Base-by-base conservation (phyloP, 2,888 invertebrate species). In the Augiades crinisus region DNA sequence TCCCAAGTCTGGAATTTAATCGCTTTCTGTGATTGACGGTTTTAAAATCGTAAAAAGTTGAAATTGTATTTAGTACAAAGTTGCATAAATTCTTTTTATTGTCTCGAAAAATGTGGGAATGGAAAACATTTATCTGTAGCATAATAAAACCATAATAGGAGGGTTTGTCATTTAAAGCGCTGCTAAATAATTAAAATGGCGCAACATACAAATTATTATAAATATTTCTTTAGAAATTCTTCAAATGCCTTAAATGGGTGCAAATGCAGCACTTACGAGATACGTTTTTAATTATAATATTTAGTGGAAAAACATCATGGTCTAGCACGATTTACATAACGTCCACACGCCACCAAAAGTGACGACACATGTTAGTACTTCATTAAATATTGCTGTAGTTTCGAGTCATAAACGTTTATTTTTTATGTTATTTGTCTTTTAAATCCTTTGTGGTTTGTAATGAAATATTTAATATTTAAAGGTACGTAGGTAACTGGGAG, bases 1-100 rank as follows among this genome's bases (percentile, higher is more conserved):
- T 45, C 37, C 40, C 12, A 14, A 33, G 44, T 45, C 19, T 14
- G 19, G 40, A 50, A 37, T 45, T 27, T 27, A 27, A 27, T 27
- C 27, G 8, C n/a, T 37, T 13, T 47, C n/a, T 46, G 52, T 37
- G 22, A 36, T 30, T 43, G 38, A 50, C 33, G 30, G 17, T 65
- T 64, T 63, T 63, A 53, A 60, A 61, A 46, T 50, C 56, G 36
- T 43, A 40, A 24, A 45, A 49, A 52, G 41, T 54, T 47, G 43
- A 40, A 57, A 49, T 54, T 56, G 53, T 55, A 53, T 60, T 60
- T 46, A 52, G 51, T 58, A 67, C 66, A 61, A 62, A 63, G 67
- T 64, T 73, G 68, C 69, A 70, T 69, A 67, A 64, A 64, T 58
- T 56, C 61, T 60, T 64, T 75, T 75, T 71, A 75, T 68, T 53